These are phyloP conservation scores for Osmoderma eremita DNA, from an alignment of 2,888 invertebrate genomes.

Conservation along the genomic window DNA sequence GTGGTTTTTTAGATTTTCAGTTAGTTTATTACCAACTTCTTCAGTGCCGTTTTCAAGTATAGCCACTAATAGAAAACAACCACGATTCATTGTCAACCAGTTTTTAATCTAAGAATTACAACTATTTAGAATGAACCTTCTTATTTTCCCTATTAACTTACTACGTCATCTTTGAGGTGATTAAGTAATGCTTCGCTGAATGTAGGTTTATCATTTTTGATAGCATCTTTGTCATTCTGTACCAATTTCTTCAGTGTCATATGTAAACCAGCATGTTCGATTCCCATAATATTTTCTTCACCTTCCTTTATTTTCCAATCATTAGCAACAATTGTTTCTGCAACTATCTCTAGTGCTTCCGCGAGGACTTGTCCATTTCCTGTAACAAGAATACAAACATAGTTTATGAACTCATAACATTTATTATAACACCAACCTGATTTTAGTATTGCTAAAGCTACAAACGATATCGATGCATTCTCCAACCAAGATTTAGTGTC, in stretches of 20 bases:
- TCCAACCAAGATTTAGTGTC: slow-evolving; percentile 74
- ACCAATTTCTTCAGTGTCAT: slow-evolving; percentile 81
- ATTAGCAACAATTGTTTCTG: slow-evolving; percentile 62
- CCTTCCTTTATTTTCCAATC: slow-evolving; percentile 68
- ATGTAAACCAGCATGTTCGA: slow-evolving; percentile 82
- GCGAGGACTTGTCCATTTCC: slow-evolving; percentile 55
- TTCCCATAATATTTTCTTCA: slow-evolving; percentile 65
- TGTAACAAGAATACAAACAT: slow-evolving; percentile 37
- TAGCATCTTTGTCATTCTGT: slow-evolving; percentile 69
- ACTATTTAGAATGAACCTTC: slow-evolving; percentile 16
- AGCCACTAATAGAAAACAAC: slow-evolving; percentile 78
- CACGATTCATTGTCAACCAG: slow-evolving; percentile 79
- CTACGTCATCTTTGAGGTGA: slow-evolving; percentile 67
- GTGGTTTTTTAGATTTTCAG: slow-evolving; percentile 65
- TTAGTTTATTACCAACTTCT: slow-evolving; percentile 63
- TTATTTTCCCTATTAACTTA: slow-evolving; percentile 61
- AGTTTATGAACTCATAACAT: no score
- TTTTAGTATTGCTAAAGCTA: slow-evolving; percentile 77
- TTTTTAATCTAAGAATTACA: slow-evolving; percentile 66
- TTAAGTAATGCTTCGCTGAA: slow-evolving; percentile 70
- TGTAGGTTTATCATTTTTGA: slow-evolving; percentile 61
- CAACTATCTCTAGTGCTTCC: slow-evolving; percentile 64
- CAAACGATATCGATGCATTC: slow-evolving; percentile 72
- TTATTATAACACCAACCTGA: slow-evolving; percentile 63
- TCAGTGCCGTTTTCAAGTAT: slow-evolving; percentile 72